Evolutionary conservation across 92 coral and sea anemone species (phyloP).

Genomic region (Heteractis magnifica): DNA sequence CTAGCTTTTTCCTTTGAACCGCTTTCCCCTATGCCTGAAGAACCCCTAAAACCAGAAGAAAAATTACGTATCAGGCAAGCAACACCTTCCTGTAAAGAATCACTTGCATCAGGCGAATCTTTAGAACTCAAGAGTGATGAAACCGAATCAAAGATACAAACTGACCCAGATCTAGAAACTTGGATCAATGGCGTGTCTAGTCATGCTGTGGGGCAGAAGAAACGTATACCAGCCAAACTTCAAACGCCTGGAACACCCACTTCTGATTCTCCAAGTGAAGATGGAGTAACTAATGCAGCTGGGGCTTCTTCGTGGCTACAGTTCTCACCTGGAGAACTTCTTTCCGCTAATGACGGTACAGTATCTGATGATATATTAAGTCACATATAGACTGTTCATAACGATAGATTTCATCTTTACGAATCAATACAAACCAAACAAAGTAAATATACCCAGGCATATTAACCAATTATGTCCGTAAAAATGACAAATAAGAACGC

Average conservation of each 20-base stretch:
- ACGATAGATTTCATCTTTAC: no score
- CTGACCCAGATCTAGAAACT: no score
- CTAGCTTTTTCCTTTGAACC: not conserved
- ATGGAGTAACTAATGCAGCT: conserved; percentile 48
- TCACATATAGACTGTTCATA: no score
- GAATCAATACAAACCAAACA: no score
- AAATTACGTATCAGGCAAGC: not conserved
- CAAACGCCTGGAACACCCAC: not conserved
- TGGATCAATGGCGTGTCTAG: not conserved
- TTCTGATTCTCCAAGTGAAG: not conserved
- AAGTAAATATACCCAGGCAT: no score
- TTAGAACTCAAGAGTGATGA: not conserved
- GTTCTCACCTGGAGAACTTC: conserved; percentile 34
- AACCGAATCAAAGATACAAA: not conserved
- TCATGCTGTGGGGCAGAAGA: conserved; percentile 1
- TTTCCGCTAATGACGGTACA: conserved; percentile 14
- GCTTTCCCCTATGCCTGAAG: not conserved
- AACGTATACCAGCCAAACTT: not conserved
- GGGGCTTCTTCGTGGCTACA: conserved; percentile 16
- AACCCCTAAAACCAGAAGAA: not conserved
- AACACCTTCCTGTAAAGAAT: not conserved
- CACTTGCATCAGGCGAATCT: not conserved
- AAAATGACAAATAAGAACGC: no score
- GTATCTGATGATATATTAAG: not conserved
- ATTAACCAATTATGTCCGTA: no score